phyloP scores from a whole-genome alignment of 2,888 invertebrate species.

The Dilophus febrilis region DNA sequence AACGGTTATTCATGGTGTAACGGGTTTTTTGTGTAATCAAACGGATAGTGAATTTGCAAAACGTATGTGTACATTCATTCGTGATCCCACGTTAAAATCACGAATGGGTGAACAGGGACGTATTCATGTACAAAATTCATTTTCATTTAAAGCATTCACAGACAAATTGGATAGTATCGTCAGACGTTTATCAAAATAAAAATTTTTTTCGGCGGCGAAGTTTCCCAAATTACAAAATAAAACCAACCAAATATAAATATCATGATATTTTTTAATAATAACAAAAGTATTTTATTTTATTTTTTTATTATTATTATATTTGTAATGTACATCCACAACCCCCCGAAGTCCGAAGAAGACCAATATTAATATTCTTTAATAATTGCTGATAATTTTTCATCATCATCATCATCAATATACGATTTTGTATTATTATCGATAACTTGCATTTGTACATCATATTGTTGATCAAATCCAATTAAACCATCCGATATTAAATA shows the following conservation, averaged over 20 bases:
- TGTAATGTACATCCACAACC: no score
- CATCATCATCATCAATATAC: no score
- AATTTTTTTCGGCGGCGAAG: no score
- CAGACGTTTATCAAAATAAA: slow-evolving; percentile 9
- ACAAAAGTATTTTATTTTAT: no score
- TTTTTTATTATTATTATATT: no score
- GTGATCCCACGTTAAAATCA: slow-evolving; percentile 39
- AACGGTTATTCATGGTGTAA: slow-evolving; percentile 60
- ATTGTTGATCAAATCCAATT: slow-evolving; percentile 87
- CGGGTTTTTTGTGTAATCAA: slow-evolving; percentile 65
- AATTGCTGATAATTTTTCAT: no score
- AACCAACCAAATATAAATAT: no score
- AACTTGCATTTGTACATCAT: slow-evolving; percentile 38
- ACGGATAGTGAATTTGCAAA: slow-evolving; percentile 52
- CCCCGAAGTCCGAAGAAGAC: no score
- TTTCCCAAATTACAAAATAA: no score
- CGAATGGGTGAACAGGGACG: slow-evolving; percentile 61
- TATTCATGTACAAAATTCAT: slow-evolving; percentile 55
- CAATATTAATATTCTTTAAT: no score
- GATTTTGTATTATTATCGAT: slow-evolving; percentile 17
- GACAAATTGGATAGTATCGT: slow-evolving; percentile 43
- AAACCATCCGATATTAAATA: slow-evolving; percentile 87
- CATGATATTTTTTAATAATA: no score
- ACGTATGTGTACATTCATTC: slow-evolving; percentile 53
- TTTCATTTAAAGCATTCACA: slow-evolving; percentile 70